Evolutionary conservation across 2,797 vertebrate genomes (phyloP).

Genomic region (Cirrhinus mrigala): DNA sequence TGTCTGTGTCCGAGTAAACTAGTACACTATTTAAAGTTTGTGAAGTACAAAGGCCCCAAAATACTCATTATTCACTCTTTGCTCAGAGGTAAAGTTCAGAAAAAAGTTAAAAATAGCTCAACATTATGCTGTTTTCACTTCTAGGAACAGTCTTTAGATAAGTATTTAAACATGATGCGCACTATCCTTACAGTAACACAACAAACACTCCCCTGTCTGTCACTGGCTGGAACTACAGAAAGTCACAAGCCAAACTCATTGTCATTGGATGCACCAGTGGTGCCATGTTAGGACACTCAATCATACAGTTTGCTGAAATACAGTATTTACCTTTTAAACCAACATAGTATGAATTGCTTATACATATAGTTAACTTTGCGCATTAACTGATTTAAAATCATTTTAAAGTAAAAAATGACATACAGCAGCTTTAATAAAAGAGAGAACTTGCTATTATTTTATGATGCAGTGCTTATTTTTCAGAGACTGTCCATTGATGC

Average conservation of each 20-base stretch:
- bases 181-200: background rate
- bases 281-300: background rate
- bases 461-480: slow-evolving; percentile 46
- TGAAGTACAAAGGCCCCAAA: no score
- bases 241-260: background rate
- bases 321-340: background rate
- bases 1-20: no score
- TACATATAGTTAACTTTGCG: no score
- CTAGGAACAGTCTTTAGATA: no score
- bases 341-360: background rate
- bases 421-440: slow-evolving; percentile 23
- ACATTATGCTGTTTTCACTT: no score
- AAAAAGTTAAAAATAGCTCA: no score
- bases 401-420: background rate
- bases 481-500: slow-evolving; percentile 48
- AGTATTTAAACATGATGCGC: no score
- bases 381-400: background rate
- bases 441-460: slow-evolving; percentile 30
- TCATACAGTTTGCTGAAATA: background rate
- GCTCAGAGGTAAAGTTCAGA: no score
- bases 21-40: no score
- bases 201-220: background rate
- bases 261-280: background rate
- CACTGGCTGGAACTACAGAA: background rate
- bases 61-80: no score